phyloP scores from a whole-genome alignment of 2,797 vertebrate genomes.

The Scyliorhinus canicula region DNA sequence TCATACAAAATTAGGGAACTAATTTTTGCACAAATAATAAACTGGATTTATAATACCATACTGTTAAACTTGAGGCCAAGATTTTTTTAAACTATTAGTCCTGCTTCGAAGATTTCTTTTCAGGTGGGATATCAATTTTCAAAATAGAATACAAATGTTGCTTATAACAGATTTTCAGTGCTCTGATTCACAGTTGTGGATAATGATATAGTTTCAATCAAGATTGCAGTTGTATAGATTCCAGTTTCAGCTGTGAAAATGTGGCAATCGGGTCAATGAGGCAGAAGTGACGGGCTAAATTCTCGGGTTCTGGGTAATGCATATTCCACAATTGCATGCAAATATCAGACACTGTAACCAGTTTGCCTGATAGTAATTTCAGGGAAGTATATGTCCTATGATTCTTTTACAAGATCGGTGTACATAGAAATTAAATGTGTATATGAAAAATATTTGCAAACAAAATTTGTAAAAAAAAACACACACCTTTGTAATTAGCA shows the following conservation, averaged over 20 bases:
- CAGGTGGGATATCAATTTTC: not conserved
- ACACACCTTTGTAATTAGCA: conserved; percentile 23
- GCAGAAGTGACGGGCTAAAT: not conserved
- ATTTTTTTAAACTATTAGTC: not conserved
- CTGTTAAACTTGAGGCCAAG: not conserved
- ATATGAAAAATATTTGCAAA: not conserved
- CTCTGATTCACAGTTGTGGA: not conserved
- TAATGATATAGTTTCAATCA: not conserved
- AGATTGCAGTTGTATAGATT: not conserved
- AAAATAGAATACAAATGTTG: conserved; percentile 5
- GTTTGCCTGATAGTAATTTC: not conserved
- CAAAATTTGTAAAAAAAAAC: conserved; percentile 20
- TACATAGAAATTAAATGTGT: conserved; percentile 6
- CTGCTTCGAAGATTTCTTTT: not conserved
- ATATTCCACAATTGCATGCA: not conserved
- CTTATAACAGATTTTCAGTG: not conserved
- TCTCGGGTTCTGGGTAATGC: not conserved
- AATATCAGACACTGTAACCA: not conserved
- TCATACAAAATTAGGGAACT: conserved; percentile 1
- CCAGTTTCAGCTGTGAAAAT: not conserved
- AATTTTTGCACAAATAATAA: conserved; percentile 27
- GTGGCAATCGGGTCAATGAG: not conserved
- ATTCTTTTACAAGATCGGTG: conserved; percentile 1
- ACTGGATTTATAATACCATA: conserved; percentile 12
- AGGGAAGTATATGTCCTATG: conserved; percentile 1